phyloP scores from a whole-genome alignment of 2,113 vertebrate species.

The Laticauda colubrina region DNA sequence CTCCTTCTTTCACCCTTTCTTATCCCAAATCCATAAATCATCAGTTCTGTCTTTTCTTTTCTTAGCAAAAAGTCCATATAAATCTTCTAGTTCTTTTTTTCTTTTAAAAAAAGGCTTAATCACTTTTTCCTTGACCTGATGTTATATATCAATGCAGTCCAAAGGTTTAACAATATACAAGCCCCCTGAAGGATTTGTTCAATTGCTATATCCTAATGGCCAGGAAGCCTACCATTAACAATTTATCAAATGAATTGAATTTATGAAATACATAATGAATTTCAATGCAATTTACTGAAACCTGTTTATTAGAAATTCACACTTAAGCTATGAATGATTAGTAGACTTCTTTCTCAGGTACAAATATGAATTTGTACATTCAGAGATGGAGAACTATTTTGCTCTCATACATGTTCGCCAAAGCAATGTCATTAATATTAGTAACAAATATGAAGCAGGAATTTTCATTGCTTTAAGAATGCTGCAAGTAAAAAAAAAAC shows the following conservation, averaged over 20 bases:
- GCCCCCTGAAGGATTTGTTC: too few relatives aligned
- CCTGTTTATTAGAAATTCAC: neutral
- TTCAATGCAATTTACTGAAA: neutral
- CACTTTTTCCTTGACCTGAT: neutral
- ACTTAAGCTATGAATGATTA: neutral
- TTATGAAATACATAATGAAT: neutral
- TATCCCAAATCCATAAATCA: neutral
- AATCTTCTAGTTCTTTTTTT: neutral
- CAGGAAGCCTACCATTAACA: neutral
- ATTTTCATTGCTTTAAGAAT: neutral
- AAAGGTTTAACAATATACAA: neutral
- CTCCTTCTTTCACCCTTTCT: neutral
- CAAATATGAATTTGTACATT: neutral
- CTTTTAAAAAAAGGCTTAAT: neutral
- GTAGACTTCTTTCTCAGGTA: neutral
- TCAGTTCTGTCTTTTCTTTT: neutral
- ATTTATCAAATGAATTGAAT: neutral
- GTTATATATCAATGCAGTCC: neutral
- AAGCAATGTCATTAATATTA: slow-evolving; percentile 2
- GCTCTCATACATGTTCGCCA: neutral
- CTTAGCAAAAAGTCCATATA: neutral
- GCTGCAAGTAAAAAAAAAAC: neutral
- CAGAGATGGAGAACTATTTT: neutral
- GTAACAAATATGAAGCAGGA: neutral
- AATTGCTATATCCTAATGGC: neutral